Percentiles rank a stretch among this genome's conserved stretches.
These are phyloP conservation scores for Mesorhabditis sp. DNA, from an alignment of 2,888 invertebrate species.

Conservation along the genomic window DNA sequence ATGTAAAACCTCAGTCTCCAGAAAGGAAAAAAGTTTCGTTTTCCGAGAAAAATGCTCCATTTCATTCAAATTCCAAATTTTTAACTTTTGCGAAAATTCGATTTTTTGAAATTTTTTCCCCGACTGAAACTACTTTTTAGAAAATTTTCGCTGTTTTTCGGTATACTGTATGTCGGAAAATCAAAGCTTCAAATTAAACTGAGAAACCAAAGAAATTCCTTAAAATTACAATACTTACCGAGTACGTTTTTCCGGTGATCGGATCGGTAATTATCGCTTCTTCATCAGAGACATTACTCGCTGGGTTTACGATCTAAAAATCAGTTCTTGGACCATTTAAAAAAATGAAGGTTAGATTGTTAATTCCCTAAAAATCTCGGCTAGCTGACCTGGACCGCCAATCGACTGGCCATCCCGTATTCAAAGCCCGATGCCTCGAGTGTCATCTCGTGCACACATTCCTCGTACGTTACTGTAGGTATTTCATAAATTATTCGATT, in stretches of 20 bases:
- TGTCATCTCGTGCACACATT: conserved; percentile 43
- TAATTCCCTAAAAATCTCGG: background rate
- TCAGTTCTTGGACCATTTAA: background rate
- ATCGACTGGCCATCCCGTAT: conserved; percentile 47
- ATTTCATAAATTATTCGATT: background rate
- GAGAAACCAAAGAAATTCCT: no score
- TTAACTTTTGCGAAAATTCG: conserved; percentile 5
- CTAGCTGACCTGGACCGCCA: conserved; percentile 44
- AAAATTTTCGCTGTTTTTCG: no score
- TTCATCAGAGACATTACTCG: conserved; percentile 80
- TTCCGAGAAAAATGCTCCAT: no score
- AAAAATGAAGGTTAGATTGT: background rate
- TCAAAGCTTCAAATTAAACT: no score
- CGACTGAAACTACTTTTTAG: no score
- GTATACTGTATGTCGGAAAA: no score
- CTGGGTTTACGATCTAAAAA: conserved; percentile 77
- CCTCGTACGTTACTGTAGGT: conserved; percentile 26
- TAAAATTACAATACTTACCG: background rate
- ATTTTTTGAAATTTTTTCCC: background rate
- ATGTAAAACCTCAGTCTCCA: no score
- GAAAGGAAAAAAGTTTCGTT: no score
- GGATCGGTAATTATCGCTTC: conserved; percentile 64
- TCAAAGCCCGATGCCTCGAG: conserved; percentile 47
- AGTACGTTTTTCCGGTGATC: conserved; percentile 24
- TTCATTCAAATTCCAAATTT: background rate